Evolutionary conservation across 2,113 vertebrate species (phyloP), one percentile per base, ranked within the genome.

Genomic region (Ornithorhynchus anatinus): DNA sequence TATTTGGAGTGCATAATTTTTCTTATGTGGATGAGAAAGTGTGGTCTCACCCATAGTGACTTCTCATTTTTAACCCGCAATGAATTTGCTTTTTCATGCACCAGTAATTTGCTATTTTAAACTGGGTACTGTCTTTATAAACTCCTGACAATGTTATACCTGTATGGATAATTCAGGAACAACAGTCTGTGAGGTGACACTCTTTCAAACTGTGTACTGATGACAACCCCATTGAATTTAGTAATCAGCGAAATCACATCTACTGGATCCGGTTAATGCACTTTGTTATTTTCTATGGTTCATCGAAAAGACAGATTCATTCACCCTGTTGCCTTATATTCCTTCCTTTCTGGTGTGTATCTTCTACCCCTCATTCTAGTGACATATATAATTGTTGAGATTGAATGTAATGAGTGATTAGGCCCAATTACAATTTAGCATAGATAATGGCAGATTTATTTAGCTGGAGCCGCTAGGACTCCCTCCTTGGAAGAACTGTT

Each of bases 311-410:
- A 33, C 63, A 78, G 32, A 29, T 80, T 86, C 75, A 78, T 63
- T 57, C 1, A 61, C 58, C 63, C 72, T 40, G 69, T 83, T 81
- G 59, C 80, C 78, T 79, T 59, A 63, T 64, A 50, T 63, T 48
- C 73, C 80, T 80, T 53, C 77, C 75, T 54, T 59, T 61, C 73
- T 81, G n/a, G n/a, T n/a, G n/a, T n/a, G n/a, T n/a, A n/a, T n/a
- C n/a, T n/a, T n/a, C n/a, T n/a, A n/a, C n/a, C n/a, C n/a, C n/a
- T n/a, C n/a, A n/a, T n/a, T n/a, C n/a, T n/a, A n/a, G n/a, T n/a
- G n/a, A n/a, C n/a, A n/a, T n/a, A n/a, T n/a, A n/a, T n/a, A n/a
- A n/a, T n/a, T n/a, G n/a, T n/a, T n/a, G n/a, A n/a, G n/a, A n/a
- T n/a, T n/a, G n/a, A n/a, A n/a, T n/a, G n/a, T n/a, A n/a, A n/a